phyloP scores from a whole-genome alignment of 2,888 invertebrate species.

The Brenthis daphne region DNA sequence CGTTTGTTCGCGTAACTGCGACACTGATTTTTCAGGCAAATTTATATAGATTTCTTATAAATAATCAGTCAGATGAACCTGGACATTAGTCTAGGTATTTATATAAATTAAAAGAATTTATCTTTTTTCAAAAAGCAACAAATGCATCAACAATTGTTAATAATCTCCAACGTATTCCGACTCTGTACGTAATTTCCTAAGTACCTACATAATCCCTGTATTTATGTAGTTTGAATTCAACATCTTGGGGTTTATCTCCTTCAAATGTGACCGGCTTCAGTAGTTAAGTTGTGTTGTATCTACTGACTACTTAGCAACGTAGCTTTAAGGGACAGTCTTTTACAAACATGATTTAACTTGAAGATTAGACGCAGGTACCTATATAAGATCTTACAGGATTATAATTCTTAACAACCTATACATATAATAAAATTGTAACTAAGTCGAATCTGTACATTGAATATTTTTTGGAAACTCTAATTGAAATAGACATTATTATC shows the following conservation, averaged over 20 bases:
- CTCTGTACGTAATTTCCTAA: not conserved
- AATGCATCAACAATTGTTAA: no score
- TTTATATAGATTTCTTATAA: no score
- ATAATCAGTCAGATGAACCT: no score
- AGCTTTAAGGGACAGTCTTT: constrained; percentile 20
- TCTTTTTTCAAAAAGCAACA: no score
- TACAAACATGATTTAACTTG: constrained; percentile 9
- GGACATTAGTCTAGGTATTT: no score
- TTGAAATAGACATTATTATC: no score
- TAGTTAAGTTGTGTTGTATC: constrained; percentile 10
- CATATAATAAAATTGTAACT: no score
- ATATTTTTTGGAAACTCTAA: no score
- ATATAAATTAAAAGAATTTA: no score
- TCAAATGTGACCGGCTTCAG: constrained; percentile 18
- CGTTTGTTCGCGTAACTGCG: no score
- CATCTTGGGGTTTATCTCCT: constrained; percentile 2
- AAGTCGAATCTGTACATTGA: no score
- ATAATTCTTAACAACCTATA: not conserved
- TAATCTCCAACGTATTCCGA: not conserved
- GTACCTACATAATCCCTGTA: constrained; percentile 12
- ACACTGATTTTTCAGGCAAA: no score
- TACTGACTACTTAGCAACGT: constrained; percentile 12
- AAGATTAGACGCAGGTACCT: not conserved
- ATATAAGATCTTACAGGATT: not conserved
- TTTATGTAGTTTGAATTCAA: not conserved